Conservation (phyloP, 1,140 invertebrate species). For the Hyposmocoma kahamanoa region DNA sequence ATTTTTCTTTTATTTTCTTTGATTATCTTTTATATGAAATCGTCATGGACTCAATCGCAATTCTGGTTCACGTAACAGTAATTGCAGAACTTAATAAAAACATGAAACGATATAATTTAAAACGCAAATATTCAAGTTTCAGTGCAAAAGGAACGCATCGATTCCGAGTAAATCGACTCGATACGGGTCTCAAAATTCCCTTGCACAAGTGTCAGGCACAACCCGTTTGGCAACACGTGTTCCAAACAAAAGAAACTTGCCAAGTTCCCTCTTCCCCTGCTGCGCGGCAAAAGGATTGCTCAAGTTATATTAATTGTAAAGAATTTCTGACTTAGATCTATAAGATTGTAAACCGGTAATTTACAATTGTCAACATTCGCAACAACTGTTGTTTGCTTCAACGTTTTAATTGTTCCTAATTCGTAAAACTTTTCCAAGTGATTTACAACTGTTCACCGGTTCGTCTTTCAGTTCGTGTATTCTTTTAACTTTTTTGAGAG, state of each 20-base stretch:
- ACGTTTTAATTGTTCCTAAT: constrained; percentile 72
- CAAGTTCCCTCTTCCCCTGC: constrained; percentile 19
- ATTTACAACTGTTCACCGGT: constrained; percentile 58
- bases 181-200: constrained; percentile 41
- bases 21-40: too few species aligned
- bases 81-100: too few species aligned
- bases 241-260: constrained; percentile 68
- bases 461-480: constrained; percentile 16
- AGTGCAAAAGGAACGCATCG: constrained; percentile 31
- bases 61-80: too few species aligned
- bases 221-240: constrained; percentile 71
- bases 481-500: constrained; percentile 25
- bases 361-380: constrained; percentile 66
- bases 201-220: constrained; percentile 61
- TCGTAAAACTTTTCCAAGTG: constrained; percentile 61
- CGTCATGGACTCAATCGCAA: too few species aligned
- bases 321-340: constrained; percentile 68
- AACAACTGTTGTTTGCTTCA: constrained; percentile 70
- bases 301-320: constrained; percentile 71
- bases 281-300: constrained; percentile 64
- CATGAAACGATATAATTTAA: too few species aligned
- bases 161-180: constrained; percentile 38
- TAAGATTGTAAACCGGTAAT: constrained; percentile 65
- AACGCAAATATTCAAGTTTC: not conserved
- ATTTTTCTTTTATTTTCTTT: too few species aligned